Conservation (phyloP, 2,797 vertebrate species). For the Glyptemys insculpta region DNA sequence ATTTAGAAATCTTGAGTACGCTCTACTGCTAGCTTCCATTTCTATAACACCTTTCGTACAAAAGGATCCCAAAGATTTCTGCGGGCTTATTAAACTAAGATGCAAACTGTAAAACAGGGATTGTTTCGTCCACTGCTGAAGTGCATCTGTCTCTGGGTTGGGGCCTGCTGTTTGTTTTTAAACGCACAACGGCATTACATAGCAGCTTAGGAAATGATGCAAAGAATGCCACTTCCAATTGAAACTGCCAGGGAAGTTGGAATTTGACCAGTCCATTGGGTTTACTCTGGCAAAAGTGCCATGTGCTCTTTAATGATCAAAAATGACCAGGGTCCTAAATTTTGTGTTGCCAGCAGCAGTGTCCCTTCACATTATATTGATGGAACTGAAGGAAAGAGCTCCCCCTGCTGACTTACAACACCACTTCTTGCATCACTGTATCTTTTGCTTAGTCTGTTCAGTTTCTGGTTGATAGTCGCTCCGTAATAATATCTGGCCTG, state of each 20-base stretch:
- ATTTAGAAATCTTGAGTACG: background rate
- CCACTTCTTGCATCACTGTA: rapidly evolving
- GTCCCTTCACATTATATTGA: rapidly evolving
- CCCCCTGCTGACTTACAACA: background rate
- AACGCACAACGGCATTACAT: rapidly evolving
- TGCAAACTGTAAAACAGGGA: background rate
- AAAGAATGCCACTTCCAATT: rapidly evolving
- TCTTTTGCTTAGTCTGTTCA: background rate
- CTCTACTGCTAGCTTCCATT: background rate
- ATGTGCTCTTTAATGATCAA: rapidly evolving
- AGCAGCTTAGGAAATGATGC: rapidly evolving
- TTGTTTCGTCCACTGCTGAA: background rate
- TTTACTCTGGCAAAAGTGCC: background rate
- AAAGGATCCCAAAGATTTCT: background rate
- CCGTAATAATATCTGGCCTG: background rate
- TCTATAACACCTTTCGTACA: background rate
- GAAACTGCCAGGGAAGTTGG: rapidly evolving
- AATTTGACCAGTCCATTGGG: rapidly evolving
- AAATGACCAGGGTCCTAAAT: background rate
- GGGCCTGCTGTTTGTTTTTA: rapidly evolving
- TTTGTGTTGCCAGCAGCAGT: rapidly evolving
- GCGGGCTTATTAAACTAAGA: background rate
- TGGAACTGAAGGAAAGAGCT: rapidly evolving
- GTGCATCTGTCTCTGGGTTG: rapidly evolving
- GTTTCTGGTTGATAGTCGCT: background rate